Percentiles rank a stretch among this genome's conserved stretches.
Conservation (phyloP, 2,797 vertebrate species). For the Myotis daubentonii region DNA sequence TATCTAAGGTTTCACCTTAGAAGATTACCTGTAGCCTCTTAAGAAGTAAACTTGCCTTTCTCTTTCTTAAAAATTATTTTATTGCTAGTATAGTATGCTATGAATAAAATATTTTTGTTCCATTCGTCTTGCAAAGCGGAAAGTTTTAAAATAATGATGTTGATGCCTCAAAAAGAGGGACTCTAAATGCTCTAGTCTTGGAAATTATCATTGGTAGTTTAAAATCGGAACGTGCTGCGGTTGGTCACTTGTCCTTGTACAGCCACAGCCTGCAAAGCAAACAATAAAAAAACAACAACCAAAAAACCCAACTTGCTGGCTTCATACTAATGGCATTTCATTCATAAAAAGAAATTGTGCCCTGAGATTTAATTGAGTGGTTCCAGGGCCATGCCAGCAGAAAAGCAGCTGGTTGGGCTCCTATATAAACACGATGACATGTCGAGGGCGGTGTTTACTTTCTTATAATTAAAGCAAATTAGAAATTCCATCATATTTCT, state of each 20-base stretch:
- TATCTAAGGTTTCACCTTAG: neutral
- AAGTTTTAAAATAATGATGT: constrained; percentile 8
- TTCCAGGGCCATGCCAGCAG: constrained; percentile 67
- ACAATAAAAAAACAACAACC: neutral
- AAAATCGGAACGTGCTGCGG: constrained; percentile 48
- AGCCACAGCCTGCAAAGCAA: constrained; percentile 54
- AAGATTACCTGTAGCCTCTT: neutral
- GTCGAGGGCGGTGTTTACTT: constrained; percentile 66
- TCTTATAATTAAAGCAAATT: constrained; percentile 77
- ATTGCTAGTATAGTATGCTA: neutral
- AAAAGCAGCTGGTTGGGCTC: constrained; percentile 72
- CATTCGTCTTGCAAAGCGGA: neutral
- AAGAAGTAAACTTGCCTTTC: neutral
- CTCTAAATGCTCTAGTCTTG: neutral
- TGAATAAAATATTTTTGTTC: neutral
- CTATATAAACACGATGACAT: constrained; percentile 77
- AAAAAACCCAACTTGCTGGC: constrained; percentile 20
- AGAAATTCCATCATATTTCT: constrained; percentile 62
- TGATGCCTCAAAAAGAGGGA: neutral
- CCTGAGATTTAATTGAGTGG: constrained; percentile 64
- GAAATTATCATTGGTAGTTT: constrained; percentile 23
- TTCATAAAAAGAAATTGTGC: constrained; percentile 79
- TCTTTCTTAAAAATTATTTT: neutral
- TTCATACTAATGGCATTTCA: constrained; percentile 75
- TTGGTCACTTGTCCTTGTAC: constrained; percentile 58